Evolutionary conservation across 53 echinoderm and acorn worm species (phyloP), one percentile per base, ranked within the genome.

Genomic region (Holothuria leucospilota): DNA sequence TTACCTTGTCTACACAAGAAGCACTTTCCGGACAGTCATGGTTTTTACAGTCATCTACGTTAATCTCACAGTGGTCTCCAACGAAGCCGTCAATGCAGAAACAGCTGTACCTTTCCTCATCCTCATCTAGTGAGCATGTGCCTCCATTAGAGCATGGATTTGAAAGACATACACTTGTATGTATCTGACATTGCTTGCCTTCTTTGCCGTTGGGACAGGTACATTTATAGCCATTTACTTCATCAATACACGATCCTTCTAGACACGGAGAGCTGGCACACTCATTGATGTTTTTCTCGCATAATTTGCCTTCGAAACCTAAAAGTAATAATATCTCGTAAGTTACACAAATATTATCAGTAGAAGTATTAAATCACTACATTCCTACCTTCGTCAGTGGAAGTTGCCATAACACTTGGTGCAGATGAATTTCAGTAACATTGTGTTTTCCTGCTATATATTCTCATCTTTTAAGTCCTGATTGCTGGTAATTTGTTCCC

Each of bases 91-190:
- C 80, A 21, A 60, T 21, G 12, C 80, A 80, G 62, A 80, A 80
- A 60, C 80, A 80, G 15, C 20, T 60, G 53, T 59, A 80, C 59
- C 29, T 39, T 6, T 80, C 80, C 28, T 59, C 80, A 9, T 51
- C 56, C 20, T 80, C 38, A 29, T 80, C 80, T 20, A 67, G 42
- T 39, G 65, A 49, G 26, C 84, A 83, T 9, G 68, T 83, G 15
- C 84, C 84, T 6, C 84, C 68, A 53, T 83, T 64, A 5, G 15
- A 46, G 51, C 84, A 83, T 24, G 84, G 84, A 29, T 83, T 83
- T n/a, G 68, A 26, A 20, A 64, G 68, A 29, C 84, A 83, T 6
- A 83, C 14, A 38, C 84, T 83, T 18, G 65, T 83, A 15, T 56
- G 56, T 38, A 67, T 53, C 51, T 83, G 65, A 20, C 84, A 83